Conservation (phyloP, 2,797 vertebrate genomes). For the Thaleichthys pacificus region DNA sequence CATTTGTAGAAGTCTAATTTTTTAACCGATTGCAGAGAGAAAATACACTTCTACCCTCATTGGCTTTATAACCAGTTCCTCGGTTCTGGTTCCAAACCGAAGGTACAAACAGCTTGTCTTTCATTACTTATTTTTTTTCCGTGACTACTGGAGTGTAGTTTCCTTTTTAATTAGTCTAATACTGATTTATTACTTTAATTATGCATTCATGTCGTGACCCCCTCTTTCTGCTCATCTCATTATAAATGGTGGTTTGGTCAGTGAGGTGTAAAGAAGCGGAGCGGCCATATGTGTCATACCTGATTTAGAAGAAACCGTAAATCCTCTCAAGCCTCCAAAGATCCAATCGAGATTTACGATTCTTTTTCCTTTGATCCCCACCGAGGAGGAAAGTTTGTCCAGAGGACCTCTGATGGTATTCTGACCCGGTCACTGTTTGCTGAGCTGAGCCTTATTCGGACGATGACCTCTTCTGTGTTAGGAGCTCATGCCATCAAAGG, state of each 20-base stretch:
- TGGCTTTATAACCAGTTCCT: neutral
- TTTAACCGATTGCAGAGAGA: neutral
- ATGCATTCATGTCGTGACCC: slow-evolving; percentile 66
- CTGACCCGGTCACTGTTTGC: slow-evolving; percentile 78
- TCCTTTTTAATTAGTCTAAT: slow-evolving; percentile 68
- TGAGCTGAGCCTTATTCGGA: slow-evolving; percentile 81
- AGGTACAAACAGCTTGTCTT: slow-evolving; percentile 19
- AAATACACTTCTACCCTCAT: slow-evolving; percentile 1
- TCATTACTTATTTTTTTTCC: slow-evolving; percentile 12
- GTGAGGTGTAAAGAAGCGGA: slow-evolving; percentile 71
- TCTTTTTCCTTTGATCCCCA: slow-evolving; percentile 64
- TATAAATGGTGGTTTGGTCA: slow-evolving; percentile 71
- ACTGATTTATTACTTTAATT: slow-evolving; percentile 71
- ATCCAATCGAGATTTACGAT: slow-evolving; percentile 80
- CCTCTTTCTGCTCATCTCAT: slow-evolving; percentile 61
- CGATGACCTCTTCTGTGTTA: slow-evolving; percentile 82
- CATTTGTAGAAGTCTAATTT: neutral
- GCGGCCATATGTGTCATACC: slow-evolving; percentile 87
- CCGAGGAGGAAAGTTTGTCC: slow-evolving; percentile 70
- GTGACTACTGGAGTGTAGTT: slow-evolving; percentile 48
- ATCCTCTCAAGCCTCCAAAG: slow-evolving; percentile 81
- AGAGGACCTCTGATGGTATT: slow-evolving; percentile 77
- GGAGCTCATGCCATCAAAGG: slow-evolving; percentile 86
- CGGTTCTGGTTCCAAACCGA: slow-evolving; percentile 21
- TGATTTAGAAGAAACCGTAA: slow-evolving; percentile 84